These are phyloP conservation scores for Neocloeon triangulifer DNA, from an alignment of 1,140 invertebrate species.

Conservation along the genomic window DNA sequence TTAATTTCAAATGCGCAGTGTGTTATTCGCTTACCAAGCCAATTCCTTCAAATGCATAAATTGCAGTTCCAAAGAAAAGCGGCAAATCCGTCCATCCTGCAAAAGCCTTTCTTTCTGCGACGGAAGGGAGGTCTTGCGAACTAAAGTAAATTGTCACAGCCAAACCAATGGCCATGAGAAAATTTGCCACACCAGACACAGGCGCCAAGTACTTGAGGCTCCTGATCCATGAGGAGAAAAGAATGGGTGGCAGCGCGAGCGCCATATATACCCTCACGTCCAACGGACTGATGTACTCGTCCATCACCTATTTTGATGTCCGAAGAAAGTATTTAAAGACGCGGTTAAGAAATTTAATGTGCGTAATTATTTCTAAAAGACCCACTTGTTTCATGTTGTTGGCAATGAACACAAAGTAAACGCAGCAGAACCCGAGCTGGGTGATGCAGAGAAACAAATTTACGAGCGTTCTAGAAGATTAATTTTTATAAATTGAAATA, in stretches of 20 bases:
- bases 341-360: too few relatives aligned
- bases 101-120: constrained; percentile 11
- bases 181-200: constrained; percentile 44
- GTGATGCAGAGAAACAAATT: constrained; percentile 68
- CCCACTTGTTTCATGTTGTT: constrained; percentile 58
- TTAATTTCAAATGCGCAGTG: too few relatives aligned
- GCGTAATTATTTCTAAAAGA: too few relatives aligned
- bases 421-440: constrained; percentile 85
- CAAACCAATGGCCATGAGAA: constrained; percentile 34
- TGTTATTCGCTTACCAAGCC: constrained; percentile 31
- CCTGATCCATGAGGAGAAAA: constrained; percentile 47
- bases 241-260: constrained; percentile 41
- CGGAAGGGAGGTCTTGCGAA: constrained; percentile 4
- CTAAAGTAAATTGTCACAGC: constrained; percentile 21
- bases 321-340: too few relatives aligned
- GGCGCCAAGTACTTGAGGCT: constrained; percentile 52
- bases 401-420: constrained; percentile 83
- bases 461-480: constrained; percentile 23
- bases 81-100: constrained; percentile 32
- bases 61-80: constrained; percentile 50
- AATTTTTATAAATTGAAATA: too few relatives aligned
- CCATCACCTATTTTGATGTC: constrained; percentile 37
- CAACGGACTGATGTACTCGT: constrained; percentile 29
- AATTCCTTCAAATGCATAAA: constrained; percentile 61
- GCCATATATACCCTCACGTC: constrained; percentile 44